These are phyloP conservation scores for Plectus sambesii DNA, from an alignment of 1,140 invertebrate genomes.

Conservation along the genomic window DNA sequence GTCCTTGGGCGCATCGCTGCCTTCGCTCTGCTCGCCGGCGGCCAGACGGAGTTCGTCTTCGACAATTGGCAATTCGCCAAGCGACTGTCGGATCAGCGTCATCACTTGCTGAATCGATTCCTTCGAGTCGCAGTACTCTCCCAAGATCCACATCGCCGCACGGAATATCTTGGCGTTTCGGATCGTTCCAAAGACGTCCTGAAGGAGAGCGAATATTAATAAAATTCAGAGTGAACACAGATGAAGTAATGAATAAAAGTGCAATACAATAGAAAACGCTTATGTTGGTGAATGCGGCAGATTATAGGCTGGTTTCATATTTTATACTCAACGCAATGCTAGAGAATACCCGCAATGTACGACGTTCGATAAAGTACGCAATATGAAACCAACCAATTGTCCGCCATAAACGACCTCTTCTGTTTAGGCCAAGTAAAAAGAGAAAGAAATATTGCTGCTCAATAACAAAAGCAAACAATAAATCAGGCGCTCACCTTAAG, in stretches of 20 bases:
- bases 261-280: too few species aligned
- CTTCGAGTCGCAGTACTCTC: constrained; percentile 73
- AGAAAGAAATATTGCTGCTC: too few species aligned
- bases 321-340: too few species aligned
- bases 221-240: constrained; percentile 11
- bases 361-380: too few species aligned
- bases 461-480: too few species aligned
- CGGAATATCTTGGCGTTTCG: constrained; percentile 62
- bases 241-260: neutral
- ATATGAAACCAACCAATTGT: too few species aligned
- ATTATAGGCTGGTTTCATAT: too few species aligned
- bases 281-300: too few species aligned
- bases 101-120: constrained; percentile 52
- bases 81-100: constrained; percentile 30
- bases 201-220: constrained; percentile 46
- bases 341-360: too few species aligned
- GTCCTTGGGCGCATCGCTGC: constrained; percentile 21
- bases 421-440: too few species aligned
- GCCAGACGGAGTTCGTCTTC: constrained; percentile 67
- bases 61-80: constrained; percentile 66
- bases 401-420: too few species aligned
- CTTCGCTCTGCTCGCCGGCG: constrained; percentile 50
- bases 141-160: constrained; percentile 91
- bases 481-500: constrained; percentile 47
- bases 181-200: constrained; percentile 70